Evolutionary conservation across 2,113 vertebrate species (phyloP), one percentile per base, ranked within the genome.

Genomic region (Hassar affinis): DNA sequence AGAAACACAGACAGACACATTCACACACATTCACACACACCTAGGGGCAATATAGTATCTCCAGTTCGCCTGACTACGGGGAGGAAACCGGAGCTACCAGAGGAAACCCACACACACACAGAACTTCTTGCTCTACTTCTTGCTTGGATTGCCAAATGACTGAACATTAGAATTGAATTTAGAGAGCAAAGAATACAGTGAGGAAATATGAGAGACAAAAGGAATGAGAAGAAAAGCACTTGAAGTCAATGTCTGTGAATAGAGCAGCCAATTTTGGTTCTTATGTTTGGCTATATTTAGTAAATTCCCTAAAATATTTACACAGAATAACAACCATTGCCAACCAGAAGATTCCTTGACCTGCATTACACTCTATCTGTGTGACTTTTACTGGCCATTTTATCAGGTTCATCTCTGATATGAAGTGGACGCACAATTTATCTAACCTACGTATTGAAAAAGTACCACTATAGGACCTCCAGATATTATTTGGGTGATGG

Each of bases 151-250:
- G 38, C 3, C 49, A 30, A 52, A 79, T 88, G 88, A 88, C 83
- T 78, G 33, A 83, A 88, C 59, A 81, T 79, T 83, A 79, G 68
- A n/a, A n/a, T n/a, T 82, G 57, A 84, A 83, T 68, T 76, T 80
- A 42, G 30, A 80, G 81, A 68, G 84, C 74, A 78, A 54, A 59
- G 57, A 72, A 79, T 42, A 75, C 56, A 75, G 5, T 30, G 3
- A 62, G 71, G 62, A 84, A 86, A 52, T 52, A 68, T 11, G 25
- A 54, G 77, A 62, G 78, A 81, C n/a, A 59, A 61, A 45, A 12
- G 47, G 20, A 61, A 75, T 30, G 62, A 35, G 30, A 42, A 69
- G n/a, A 42, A 71, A 71, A 71, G 38, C 15, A 20, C 6, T 20
- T 6, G 35, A 66, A 38, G 33, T 2, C 17, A 6, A 66, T 35